Evolutionary conservation across 2,797 vertebrate genomes (phyloP).

Genomic region (Cottoperca gobio): DNA sequence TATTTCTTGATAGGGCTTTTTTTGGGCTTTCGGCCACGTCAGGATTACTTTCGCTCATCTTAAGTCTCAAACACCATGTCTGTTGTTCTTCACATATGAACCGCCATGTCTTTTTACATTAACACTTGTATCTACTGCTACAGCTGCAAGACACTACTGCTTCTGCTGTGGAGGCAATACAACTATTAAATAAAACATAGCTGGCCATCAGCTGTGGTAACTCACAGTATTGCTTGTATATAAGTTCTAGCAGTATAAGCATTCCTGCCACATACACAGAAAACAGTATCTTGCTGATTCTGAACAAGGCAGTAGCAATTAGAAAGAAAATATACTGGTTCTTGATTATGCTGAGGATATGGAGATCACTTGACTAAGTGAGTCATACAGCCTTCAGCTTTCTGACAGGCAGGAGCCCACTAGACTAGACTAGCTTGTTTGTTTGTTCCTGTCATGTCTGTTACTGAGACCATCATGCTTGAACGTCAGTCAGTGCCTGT

Average conservation of each 20-base stretch:
- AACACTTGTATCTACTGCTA: neutral
- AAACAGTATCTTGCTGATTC: constrained; percentile 32
- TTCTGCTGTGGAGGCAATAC: neutral
- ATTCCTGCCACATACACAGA: constrained; percentile 23
- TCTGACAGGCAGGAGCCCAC: constrained; percentile 57
- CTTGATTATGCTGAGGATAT: constrained; percentile 49
- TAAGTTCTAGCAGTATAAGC: constrained; percentile 27
- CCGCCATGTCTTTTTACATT: constrained; percentile 3
- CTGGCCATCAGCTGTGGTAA: constrained; percentile 7
- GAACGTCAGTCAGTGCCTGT: constrained; percentile 16
- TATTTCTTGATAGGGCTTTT: constrained; percentile 9
- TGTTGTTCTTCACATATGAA: constrained; percentile 10
- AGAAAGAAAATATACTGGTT: constrained; percentile 33
- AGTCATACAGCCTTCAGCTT: constrained; percentile 61
- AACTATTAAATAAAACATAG: constrained; percentile 20
- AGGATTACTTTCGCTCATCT: constrained; percentile 32
- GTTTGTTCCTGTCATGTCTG: constrained; percentile 77
- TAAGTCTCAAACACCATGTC: constrained; percentile 2
- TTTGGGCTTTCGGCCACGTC: constrained; percentile 18
- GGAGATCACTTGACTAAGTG: constrained; percentile 55
- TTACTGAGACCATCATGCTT: constrained; percentile 60
- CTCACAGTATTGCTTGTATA: constrained; percentile 15
- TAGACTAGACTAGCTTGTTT: constrained; percentile 67
- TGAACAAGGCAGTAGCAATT: constrained; percentile 51
- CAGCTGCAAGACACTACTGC: neutral